These are phyloP conservation scores for Lampris megalopsis DNA, from an alignment of 2,113 vertebrate genomes.

Conservation along the genomic window DNA sequence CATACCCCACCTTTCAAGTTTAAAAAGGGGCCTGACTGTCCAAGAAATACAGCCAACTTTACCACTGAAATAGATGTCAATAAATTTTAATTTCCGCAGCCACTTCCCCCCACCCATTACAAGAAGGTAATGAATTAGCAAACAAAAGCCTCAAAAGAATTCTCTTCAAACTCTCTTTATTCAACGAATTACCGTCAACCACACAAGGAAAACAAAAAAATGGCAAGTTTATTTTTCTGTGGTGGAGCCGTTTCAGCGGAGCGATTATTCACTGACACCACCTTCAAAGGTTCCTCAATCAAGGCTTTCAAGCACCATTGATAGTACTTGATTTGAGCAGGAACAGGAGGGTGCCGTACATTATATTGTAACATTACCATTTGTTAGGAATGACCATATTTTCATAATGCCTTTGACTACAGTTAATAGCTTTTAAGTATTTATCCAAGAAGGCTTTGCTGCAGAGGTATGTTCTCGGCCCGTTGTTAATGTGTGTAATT, in stretches of 20 bases:
- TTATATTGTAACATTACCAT: conserved; percentile 46
- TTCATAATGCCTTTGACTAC: conserved; percentile 37
- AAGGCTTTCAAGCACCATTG: conserved; percentile 51
- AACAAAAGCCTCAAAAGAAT: conserved; percentile 75
- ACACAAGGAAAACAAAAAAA: conserved; percentile 79
- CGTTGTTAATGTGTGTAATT: conserved; percentile 6
- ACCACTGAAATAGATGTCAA: conserved; percentile 81
- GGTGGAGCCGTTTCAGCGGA: conserved; percentile 72
- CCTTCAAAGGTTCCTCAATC: conserved; percentile 73
- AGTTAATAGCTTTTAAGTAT: conserved; percentile 29
- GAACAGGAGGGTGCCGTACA: conserved; percentile 43
- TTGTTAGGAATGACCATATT: conserved; percentile 28
- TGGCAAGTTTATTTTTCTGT: conserved; percentile 78
- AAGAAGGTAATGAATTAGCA: conserved; percentile 78
- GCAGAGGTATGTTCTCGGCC: conserved; percentile 19
- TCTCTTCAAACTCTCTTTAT: conserved; percentile 67
- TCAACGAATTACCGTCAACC: conserved; percentile 76
- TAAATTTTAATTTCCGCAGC: conserved; percentile 80
- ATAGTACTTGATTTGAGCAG: conserved; percentile 39
- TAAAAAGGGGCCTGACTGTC: conserved; percentile 44
- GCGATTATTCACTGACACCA: conserved; percentile 75
- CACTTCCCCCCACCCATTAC: conserved; percentile 68
- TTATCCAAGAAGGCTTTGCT: conserved; percentile 10
- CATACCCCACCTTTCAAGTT: conserved; percentile 59
- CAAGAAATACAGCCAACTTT: conserved; percentile 73